Base-by-base conservation (phyloP, 2,888 invertebrate genomes). In the Macrophya annulata region DNA sequence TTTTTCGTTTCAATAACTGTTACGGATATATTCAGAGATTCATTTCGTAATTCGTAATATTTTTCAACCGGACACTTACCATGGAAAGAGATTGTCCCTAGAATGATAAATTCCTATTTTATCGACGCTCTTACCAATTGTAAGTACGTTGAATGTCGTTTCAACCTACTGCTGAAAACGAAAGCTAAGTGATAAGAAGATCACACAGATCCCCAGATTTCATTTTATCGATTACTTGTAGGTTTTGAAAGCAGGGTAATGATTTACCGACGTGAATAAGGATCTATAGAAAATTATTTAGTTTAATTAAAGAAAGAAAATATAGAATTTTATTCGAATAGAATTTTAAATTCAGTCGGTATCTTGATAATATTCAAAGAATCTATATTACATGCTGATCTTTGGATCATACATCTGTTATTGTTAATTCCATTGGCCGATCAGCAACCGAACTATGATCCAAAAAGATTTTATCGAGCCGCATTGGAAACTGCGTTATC, bases 401-500 rank as follows among this genome's bases (percentile, higher is more conserved):
- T 31, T 3, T 31, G 31, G 31, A 31, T 31, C 31, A 31, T 62
- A 21, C 62, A n/a, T 62, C 15, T n/a, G n/a, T n/a, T 62, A 62
- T 62, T n/a, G 3, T 17, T 3, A 31, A 31, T 62, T 21, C 62
- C 62, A 62, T 62, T 62, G 17, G 62, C 62, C n/a, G 21, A 62
- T 62, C 21, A 6, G 17, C n/a, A n/a, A 17, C n/a, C 17, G 62
- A 62, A n/a, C 62, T 62, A 62, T 62, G 62, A 62, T 62, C 62
- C 4, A 8, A 8, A 21, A 62, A 62, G n/a, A 4, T 62, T 15
- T 10, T 71, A 71, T 72, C 43, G 40, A 40, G n/a, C 15, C 17
- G n/a, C 65, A 12, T 65, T 43, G 43, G 74, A 48, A 74, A 21
- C 43, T 74, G 74, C 17, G 74, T 45, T n/a, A 45, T 74, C 37